These are phyloP conservation scores for Ictalurus furcatus DNA, from an alignment of 2,113 vertebrate genomes.

Conservation along the genomic window DNA sequence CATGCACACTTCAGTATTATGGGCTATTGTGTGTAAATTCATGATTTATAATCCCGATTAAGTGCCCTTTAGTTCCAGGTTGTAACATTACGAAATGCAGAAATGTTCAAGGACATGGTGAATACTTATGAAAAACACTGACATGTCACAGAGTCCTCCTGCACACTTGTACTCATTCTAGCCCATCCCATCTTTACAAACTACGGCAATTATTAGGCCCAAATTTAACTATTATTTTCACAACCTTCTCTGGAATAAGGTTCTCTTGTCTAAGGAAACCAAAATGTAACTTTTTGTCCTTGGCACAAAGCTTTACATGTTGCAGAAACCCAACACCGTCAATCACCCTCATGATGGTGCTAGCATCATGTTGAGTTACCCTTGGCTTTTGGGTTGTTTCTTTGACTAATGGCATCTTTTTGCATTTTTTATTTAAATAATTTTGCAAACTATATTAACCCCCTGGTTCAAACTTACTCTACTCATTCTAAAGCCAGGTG, in stretches of 20 bases:
- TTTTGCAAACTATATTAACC: neutral
- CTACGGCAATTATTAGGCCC: neutral
- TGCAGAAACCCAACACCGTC: neutral
- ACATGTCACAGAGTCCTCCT: too few relatives aligned
- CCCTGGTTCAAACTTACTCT: neutral
- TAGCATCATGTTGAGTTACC: neutral
- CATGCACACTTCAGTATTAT: too few relatives aligned
- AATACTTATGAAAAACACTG: neutral
- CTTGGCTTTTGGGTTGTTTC: neutral
- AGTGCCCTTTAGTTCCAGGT: neutral
- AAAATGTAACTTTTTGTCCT: neutral
- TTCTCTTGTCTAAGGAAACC: neutral
- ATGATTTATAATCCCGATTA: neutral
- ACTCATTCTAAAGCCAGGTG: neutral
- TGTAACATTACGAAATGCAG: neutral
- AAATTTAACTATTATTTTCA: neutral
- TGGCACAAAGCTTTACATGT: neutral
- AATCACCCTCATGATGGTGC: neutral
- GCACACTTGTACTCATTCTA: neutral
- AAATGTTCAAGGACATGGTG: neutral
- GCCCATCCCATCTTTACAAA: neutral
- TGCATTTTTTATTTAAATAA: neutral
- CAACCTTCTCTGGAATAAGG: neutral
- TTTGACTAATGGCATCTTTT: neutral
- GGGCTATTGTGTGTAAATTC: neutral